Evolutionary conservation across 2,797 vertebrate genomes (phyloP).

Genomic region (Cygnus olor): DNA sequence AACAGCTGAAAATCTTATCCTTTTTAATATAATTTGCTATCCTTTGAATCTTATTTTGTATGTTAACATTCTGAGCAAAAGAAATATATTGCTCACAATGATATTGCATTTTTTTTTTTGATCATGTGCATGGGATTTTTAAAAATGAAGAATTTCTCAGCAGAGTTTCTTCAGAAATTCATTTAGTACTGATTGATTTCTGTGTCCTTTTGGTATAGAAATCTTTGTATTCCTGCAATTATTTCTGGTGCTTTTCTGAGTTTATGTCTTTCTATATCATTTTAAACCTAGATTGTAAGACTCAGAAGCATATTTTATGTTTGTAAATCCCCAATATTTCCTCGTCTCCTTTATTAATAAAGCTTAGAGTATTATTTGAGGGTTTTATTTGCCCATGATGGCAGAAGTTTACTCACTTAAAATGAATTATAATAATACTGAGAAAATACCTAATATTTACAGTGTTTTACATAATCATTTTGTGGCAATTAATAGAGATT

Average conservation of each 20-base stretch:
- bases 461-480: neutral
- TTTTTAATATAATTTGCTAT: neutral
- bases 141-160: neutral
- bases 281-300: neutral
- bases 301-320: neutral
- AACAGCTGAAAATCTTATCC: neutral
- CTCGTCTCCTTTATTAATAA: neutral
- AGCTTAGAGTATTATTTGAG: neutral
- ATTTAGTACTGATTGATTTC: neutral
- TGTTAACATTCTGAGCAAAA: neutral
- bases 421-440: neutral
- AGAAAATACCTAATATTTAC: conserved; percentile 25
- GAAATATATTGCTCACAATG: neutral
- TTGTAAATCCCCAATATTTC: neutral
- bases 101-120: neutral
- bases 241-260: neutral
- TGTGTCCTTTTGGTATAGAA: neutral
- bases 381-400: neutral
- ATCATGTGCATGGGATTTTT: neutral
- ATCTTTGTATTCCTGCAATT: neutral
- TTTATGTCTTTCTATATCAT: neutral
- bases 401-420: neutral
- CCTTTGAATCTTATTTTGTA: neutral
- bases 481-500: conserved; percentile 28
- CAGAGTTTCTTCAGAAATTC: neutral